These are phyloP conservation scores for Pelochelys cantorii DNA, from an alignment of 2,797 vertebrate genomes.

Conservation along the genomic window DNA sequence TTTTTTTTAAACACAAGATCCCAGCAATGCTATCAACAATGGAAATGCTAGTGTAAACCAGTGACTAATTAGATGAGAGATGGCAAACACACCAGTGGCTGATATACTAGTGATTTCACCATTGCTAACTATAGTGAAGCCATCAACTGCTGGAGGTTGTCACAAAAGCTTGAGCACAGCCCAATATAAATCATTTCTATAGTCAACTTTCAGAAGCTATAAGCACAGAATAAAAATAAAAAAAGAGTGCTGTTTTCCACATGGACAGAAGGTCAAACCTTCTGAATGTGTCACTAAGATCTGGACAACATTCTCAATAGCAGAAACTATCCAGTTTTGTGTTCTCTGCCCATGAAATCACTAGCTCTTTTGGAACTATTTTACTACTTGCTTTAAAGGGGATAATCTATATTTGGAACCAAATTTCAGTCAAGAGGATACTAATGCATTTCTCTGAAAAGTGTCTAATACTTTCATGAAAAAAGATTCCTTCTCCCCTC, in stretches of 20 bases:
- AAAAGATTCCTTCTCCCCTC: neutral
- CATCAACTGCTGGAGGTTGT: neutral
- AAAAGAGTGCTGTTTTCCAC: neutral
- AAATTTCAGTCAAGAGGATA: rapidly evolving
- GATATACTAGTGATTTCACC: neutral
- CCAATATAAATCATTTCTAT: neutral
- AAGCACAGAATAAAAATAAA: neutral
- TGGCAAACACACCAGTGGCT: neutral
- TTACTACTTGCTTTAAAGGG: neutral
- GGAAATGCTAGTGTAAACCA: neutral
- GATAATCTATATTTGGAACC: rapidly evolving
- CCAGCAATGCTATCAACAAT: neutral
- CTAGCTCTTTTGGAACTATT: neutral
- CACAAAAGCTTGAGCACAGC: neutral
- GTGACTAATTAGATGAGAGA: rapidly evolving
- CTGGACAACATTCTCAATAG: neutral
- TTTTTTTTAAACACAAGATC: neutral
- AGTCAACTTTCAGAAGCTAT: neutral
- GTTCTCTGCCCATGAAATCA: neutral
- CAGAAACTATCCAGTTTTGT: neutral
- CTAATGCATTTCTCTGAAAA: neutral
- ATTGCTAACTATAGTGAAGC: neutral
- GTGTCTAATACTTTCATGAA: rapidly evolving
- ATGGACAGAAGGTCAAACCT: neutral
- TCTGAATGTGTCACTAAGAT: neutral